These are phyloP conservation scores for Drosophila pectinifera DNA, from an alignment of 1,140 invertebrate species.

Conservation along the genomic window DNA sequence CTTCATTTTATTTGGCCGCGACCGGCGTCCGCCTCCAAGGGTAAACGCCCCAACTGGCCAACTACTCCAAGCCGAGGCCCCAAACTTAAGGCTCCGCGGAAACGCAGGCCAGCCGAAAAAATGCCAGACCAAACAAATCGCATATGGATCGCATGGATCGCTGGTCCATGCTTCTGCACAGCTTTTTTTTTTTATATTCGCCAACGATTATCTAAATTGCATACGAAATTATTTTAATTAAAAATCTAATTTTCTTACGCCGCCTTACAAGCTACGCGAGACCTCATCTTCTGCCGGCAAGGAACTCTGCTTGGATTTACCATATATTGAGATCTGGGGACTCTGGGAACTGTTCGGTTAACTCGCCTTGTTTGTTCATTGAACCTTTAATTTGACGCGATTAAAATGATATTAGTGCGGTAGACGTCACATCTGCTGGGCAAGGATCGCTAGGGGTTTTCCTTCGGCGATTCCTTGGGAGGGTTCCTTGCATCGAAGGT, in stretches of 20 bases:
- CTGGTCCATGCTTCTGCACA: slow-evolving; percentile 38
- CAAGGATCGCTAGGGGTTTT: slow-evolving; percentile 13
- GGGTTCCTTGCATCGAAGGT: slow-evolving; percentile 47
- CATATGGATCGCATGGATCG: slow-evolving; percentile 65
- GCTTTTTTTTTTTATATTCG: slow-evolving; percentile 40
- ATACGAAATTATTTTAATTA: slow-evolving; percentile 85
- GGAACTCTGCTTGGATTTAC: slow-evolving; percentile 26
- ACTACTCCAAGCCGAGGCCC: not conserved
- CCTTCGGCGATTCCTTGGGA: slow-evolving; percentile 33
- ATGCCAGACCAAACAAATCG: slow-evolving; percentile 74
- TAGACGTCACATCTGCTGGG: slow-evolving; percentile 61
- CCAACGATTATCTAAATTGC: slow-evolving; percentile 85
- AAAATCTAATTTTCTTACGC: slow-evolving; percentile 83
- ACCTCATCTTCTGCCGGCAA: slow-evolving; percentile 3
- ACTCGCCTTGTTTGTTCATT: slow-evolving; percentile 53
- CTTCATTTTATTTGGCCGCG: slow-evolving; percentile 81
- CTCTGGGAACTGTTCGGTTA: slow-evolving; percentile 42
- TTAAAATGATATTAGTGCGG: slow-evolving; percentile 81
- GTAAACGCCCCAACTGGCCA: slow-evolving; percentile 66
- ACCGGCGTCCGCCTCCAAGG: slow-evolving; percentile 69
- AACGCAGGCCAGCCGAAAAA: slow-evolving; percentile 66
- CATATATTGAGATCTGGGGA: slow-evolving; percentile 37
- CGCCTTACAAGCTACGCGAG: slow-evolving; percentile 9
- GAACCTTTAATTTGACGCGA: slow-evolving; percentile 78
- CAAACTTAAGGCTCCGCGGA: slow-evolving; percentile 14